A percentile compares a stretch with the other conserved stretches of the same genome.
Evolutionary conservation across 1,140 invertebrate species (phyloP).

Genomic region (Brachionus manjavacas): DNA sequence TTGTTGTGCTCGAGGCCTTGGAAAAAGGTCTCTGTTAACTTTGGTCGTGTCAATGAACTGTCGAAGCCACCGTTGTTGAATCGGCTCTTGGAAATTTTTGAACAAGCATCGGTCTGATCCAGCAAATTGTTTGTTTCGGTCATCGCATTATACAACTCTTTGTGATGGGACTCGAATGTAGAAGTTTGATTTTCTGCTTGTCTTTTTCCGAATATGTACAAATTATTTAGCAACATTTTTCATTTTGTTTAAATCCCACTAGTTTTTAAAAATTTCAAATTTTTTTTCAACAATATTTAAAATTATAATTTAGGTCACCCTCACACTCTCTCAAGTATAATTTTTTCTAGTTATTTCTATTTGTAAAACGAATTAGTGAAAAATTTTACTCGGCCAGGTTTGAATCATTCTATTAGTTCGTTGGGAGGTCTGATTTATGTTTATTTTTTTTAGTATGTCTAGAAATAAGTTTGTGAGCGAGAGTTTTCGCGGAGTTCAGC

Average conservation of each 20-base stretch:
- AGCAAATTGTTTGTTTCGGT: neutral
- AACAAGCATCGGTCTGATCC: neutral
- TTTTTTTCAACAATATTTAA: conserved; percentile 4
- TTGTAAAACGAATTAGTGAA: neutral
- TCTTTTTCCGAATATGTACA: neutral
- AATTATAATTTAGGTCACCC: conserved; percentile 37
- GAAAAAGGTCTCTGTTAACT: neutral
- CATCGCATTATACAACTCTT: neutral
- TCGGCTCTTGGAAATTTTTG: neutral
- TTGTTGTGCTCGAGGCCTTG: conserved; percentile 19
- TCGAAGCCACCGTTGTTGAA: neutral
- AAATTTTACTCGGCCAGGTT: neutral
- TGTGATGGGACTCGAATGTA: neutral
- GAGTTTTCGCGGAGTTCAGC: conserved; percentile 7
- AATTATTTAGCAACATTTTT: conserved; percentile 26
- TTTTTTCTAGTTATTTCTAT: neutral
- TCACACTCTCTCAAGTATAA: neutral
- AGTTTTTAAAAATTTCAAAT: neutral
- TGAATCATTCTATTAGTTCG: too few relatives aligned
- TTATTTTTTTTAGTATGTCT: neutral
- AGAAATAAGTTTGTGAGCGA: neutral
- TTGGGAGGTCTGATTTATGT: neutral
- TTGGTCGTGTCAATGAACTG: neutral
- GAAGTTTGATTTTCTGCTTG: neutral
- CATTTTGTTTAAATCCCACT: neutral